These are phyloP conservation scores for Drosophila neoperkinsi DNA, from an alignment of 2,888 invertebrate species.

Conservation along the genomic window DNA sequence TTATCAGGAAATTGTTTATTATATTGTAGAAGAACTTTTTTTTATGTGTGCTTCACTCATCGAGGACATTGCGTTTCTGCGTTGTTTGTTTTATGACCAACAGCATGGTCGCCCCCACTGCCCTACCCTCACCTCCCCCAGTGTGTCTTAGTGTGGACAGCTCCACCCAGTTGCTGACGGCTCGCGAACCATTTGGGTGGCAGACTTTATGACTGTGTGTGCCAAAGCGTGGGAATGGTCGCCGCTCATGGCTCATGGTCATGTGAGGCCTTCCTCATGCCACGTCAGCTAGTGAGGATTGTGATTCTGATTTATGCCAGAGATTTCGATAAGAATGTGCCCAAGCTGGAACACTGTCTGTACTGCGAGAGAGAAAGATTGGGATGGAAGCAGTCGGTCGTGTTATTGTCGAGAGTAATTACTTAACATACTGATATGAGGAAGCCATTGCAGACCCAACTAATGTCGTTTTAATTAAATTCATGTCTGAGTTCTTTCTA, in stretches of 20 bases:
- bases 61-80: slow-evolving; percentile 56
- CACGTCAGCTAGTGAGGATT: slow-evolving; percentile 37
- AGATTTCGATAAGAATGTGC: slow-evolving; percentile 68
- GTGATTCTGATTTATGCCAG: slow-evolving; percentile 69
- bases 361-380: not conserved
- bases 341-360: slow-evolving; percentile 27
- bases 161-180: slow-evolving; percentile 29
- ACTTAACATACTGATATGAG: not conserved
- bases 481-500: not conserved
- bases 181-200: slow-evolving; percentile 58
- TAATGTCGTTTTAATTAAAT: not conserved
- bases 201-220: slow-evolving; percentile 49
- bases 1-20: slow-evolving; percentile 79
- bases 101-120: slow-evolving; percentile 19
- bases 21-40: slow-evolving; percentile 66
- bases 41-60: slow-evolving; percentile 64
- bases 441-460: not conserved
- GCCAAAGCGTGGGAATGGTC: slow-evolving; percentile 71
- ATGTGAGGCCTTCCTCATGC: slow-evolving; percentile 44
- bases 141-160: not conserved
- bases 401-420: not conserved
- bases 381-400: not conserved
- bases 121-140: not conserved
- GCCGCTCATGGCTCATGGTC: slow-evolving; percentile 43
- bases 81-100: slow-evolving; percentile 65